A percentile compares a stretch with the other conserved stretches of the same genome.
phyloP scores from a whole-genome alignment of 2,797 vertebrate genomes.

The Lutjanus campechanus region DNA sequence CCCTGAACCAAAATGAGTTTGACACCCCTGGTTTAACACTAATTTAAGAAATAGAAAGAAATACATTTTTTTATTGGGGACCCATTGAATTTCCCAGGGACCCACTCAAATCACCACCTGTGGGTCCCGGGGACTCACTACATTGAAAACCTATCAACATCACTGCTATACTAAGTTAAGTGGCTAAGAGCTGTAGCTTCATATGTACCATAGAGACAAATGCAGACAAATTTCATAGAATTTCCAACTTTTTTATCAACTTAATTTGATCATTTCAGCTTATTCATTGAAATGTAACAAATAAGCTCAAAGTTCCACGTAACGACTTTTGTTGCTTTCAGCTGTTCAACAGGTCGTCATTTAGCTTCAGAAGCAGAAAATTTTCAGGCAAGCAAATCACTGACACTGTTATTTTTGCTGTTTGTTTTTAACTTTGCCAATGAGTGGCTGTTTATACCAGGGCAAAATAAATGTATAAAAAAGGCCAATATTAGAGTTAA shows the following conservation, averaged over 20 bases:
- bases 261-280: not conserved
- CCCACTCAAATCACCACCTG: no score
- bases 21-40: no score
- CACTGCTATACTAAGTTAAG: no score
- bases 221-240: not conserved
- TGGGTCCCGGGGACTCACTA: no score
- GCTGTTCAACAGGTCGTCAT: not conserved
- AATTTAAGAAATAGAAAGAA: no score
- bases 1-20: no score
- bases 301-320: not conserved
- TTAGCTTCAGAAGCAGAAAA: not conserved
- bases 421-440: not conserved
- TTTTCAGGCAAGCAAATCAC: no score
- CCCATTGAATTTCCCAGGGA: no score
- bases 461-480: not conserved
- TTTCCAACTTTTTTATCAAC: not conserved
- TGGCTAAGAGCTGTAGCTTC: no score
- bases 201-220: no score
- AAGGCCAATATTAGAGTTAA: not conserved
- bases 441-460: not conserved
- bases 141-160: no score
- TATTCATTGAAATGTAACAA: not conserved
- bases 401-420: not conserved
- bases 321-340: not conserved
- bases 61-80: no score